A percentile compares a stretch with the other conserved stretches of the same genome.
phyloP scores from a whole-genome alignment of 2,113 vertebrate genomes.

The Periophthalmus modestus region DNA sequence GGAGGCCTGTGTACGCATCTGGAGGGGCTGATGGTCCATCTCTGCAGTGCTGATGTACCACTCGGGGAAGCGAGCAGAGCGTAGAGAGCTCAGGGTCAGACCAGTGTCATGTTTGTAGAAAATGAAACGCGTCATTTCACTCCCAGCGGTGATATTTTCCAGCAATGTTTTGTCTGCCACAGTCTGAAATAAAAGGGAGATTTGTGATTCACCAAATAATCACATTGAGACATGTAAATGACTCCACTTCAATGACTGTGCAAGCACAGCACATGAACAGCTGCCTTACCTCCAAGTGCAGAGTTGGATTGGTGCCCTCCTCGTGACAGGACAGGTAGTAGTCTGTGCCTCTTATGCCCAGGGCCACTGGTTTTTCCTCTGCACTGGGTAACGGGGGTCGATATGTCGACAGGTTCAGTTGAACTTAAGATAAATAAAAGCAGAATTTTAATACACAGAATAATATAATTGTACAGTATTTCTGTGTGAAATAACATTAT shows the following conservation, averaged over 20 bases:
- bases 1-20: slow-evolving; percentile 41
- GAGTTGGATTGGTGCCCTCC: slow-evolving; percentile 18
- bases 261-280: background rate
- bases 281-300: slow-evolving; percentile 69
- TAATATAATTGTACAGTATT: background rate
- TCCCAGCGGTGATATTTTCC: background rate
- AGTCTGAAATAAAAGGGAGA: slow-evolving; percentile 32
- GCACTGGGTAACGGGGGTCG: background rate
- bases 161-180: slow-evolving; percentile 38
- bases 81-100: slow-evolving; percentile 54
- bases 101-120: slow-evolving; percentile 62
- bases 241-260: background rate
- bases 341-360: slow-evolving; percentile 61
- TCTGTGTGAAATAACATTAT: background rate
- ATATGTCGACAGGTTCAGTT: slow-evolving; percentile 68
- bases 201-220: background rate
- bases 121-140: slow-evolving; percentile 61
- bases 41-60: slow-evolving; percentile 73
- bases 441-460: slow-evolving; percentile 2
- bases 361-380: slow-evolving; percentile 45
- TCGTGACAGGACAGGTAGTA: slow-evolving; percentile 64
- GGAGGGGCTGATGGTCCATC: slow-evolving; percentile 32
- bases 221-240: background rate
- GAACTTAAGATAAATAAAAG: slow-evolving; percentile 45
- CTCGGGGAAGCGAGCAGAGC: slow-evolving; percentile 49